These are phyloP conservation scores for human (Homo sapiens) DNA, from an alignment of 2,113 vertebrate genomes.

Conservation along the genomic window GRCh38 chr3:113716001-113716500, in stretches of 20 bases:
- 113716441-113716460: background rate
- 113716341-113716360: background rate
- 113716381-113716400: background rate
- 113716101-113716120: background rate
- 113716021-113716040: background rate
- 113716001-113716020: background rate
- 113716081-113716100: background rate
- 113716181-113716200: slow-evolving; percentile 5
- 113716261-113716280: background rate
- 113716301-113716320: background rate
- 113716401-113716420: background rate
- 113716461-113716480: background rate
- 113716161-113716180: background rate
- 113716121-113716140: slow-evolving; percentile 23
- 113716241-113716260: background rate
- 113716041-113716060: background rate
- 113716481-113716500: background rate
- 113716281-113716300: background rate
- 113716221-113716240: background rate
- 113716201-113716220: background rate
- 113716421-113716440: background rate
- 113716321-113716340: background rate
- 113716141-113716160: background rate
- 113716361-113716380: background rate
- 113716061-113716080: background rate